A percentile compares a stretch with the other conserved stretches of the same genome.
phyloP scores from a whole-genome alignment of 2,797 vertebrate species.

The Phoeniculus purpureus region DNA sequence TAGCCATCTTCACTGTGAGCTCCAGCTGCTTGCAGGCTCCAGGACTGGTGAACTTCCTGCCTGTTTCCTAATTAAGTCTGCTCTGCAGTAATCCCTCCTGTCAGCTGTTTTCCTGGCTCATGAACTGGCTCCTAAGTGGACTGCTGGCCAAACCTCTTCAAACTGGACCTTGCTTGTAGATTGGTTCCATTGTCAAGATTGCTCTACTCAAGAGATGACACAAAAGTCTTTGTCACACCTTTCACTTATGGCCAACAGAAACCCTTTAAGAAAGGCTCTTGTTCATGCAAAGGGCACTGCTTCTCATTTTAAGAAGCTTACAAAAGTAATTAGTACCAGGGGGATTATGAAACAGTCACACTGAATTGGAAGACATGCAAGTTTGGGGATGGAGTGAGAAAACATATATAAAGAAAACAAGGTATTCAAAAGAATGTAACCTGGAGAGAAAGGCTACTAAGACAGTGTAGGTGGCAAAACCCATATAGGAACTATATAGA shows the following conservation, averaged over 20 bases:
- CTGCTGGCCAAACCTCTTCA: neutral
- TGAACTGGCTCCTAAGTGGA: conserved; percentile 1
- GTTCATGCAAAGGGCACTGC: neutral
- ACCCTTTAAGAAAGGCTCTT: neutral
- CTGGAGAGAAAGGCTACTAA: neutral
- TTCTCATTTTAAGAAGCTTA: conserved; percentile 9
- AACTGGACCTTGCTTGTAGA: neutral
- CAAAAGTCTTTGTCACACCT: neutral
- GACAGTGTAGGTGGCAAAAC: neutral
- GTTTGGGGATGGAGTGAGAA: neutral
- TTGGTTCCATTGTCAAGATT: neutral
- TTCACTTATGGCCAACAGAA: neutral
- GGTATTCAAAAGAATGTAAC: neutral
- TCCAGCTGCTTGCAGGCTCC: conserved; percentile 46
- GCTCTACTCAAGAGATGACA: neutral
- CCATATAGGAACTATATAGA: rapidly evolving
- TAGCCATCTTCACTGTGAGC: neutral
- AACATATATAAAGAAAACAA: neutral
- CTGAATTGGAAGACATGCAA: neutral
- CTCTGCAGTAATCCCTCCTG: conserved; percentile 46
- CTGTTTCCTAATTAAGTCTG: conserved; percentile 65
- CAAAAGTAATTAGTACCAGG: neutral
- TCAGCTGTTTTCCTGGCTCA: conserved; percentile 25
- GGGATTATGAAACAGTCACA: neutral
- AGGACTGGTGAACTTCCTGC: conserved; percentile 61